Evolutionary conservation across 2,797 vertebrate species (phyloP), one percentile per base, ranked within the genome.

Genomic region (Myotis pilosus): DNA sequence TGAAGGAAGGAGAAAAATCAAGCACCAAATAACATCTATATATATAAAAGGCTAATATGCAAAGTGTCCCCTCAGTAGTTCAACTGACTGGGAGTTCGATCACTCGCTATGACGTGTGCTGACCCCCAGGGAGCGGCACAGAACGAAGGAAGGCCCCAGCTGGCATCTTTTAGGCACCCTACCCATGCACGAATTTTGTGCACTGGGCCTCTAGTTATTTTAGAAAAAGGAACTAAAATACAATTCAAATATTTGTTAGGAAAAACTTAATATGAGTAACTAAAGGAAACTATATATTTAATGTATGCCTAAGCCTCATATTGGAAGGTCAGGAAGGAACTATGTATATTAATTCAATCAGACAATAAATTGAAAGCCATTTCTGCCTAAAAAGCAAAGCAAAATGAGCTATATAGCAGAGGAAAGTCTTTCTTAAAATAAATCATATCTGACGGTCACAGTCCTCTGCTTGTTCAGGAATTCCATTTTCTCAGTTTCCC

Each of bases 141-240:
- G 38, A 38, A 38, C 5, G 38, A 38, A 38, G 38, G 38, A 38
- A 38, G 38, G 38, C 38, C 38, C 38, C 38, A 38, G 38, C 38
- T 38, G 38, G 38, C 38, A 38, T 5, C 38, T 6, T 38, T 5
- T 38, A 38, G 38, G 38, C 5, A 38, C 38, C 38, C 38, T 38
- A 38, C 38, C 38, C 38, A 6, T 38, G 38, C 38, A 38, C 5
- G 38, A 38, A 38, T 6, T 38, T 38, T 6, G 38, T 38, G 38
- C 5, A 38, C 38, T 38, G 38, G 38, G 38, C 38, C 38, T 38
- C 38, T 38, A 38, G 38, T 38, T 80, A 82, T 80, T 95, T 81
- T 62, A 41, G 38, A 83, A 79, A 94, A 72, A 74, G 9, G 20
- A 87, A 86, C 38, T 87, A 90, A 87, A 78, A 68, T 72, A 68